These are phyloP conservation scores for Oikopleura dioica DNA, from an alignment of 23 tunicate genomes.

Conservation along the genomic window DNA sequence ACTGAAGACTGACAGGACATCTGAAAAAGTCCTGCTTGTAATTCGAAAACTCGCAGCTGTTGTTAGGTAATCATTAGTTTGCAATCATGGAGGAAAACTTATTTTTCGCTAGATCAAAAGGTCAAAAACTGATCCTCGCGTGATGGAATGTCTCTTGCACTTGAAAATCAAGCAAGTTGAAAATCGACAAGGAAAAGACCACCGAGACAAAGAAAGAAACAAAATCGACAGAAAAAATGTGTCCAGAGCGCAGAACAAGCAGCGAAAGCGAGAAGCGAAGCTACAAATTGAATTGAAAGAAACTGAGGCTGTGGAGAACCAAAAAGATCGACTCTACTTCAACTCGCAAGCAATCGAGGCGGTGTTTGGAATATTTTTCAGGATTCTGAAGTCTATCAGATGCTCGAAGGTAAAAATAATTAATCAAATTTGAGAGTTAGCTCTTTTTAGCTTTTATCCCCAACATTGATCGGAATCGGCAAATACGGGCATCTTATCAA, in stretches of 20 bases:
- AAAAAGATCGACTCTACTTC: neutral
- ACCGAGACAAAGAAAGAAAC: neutral
- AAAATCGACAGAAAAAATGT: neutral
- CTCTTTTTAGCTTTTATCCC: neutral
- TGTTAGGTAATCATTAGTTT: neutral
- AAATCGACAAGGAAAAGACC: neutral
- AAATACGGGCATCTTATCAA: neutral
- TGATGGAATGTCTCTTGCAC: neutral
- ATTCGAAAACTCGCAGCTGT: neutral
- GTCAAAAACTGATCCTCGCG: neutral
- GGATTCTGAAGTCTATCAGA: neutral
- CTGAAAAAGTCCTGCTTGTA: neutral
- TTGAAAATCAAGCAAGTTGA: neutral
- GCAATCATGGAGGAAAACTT: neutral
- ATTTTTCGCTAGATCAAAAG: no score
- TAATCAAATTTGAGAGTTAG: no score
- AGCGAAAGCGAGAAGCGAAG: slow-evolving; percentile 1
- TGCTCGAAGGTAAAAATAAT: no score
- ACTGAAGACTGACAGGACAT: neutral
- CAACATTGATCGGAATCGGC: neutral
- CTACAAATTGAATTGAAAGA: neutral
- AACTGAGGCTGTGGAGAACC: slow-evolving; percentile 7
- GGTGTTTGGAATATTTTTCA: neutral
- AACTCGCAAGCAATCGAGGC: slow-evolving; percentile 6
- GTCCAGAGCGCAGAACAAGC: neutral